Base-by-base conservation (phyloP, 2,113 vertebrate genomes). In the Vidua chalybeata region DNA sequence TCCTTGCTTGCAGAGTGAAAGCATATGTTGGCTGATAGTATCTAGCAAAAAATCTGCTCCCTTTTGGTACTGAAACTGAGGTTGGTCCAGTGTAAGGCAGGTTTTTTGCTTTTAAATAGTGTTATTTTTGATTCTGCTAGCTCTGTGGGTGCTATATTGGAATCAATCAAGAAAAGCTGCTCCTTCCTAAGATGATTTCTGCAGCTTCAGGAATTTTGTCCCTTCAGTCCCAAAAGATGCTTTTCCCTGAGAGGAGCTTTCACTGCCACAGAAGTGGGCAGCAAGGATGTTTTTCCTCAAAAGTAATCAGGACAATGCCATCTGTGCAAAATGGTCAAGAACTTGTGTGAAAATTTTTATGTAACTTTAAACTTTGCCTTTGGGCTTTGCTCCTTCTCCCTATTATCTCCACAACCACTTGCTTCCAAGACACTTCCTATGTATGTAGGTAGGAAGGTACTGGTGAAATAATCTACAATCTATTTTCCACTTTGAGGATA, bases 71-170 rank as follows among this genome's bases (percentile, higher is more conserved):
- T 52, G 48, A 39, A 91, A 24, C 12, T 91, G 55, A 71, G 61
- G n/a, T 22, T 84, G 64, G 8, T 88, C 68, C 79, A 81, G 72
- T 67, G 69, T 59, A 77, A 67, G 51, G 31, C 68, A 71, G 64
- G 55, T 86, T 96, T 94, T 74, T 33, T 59, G 78, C 63, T 62
- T 92, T 83, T 52, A 77, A 81, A 56, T 10, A 48, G 30, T 74
- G 63, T 88, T 95, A 78, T 87, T 91, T 93, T 96, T 90, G 80
- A 91, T 27, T 17, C 46, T 78, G 37, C 33, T 78, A 35, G 71
- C 33, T 95, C 79, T 96, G 72, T 81, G 76, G 64, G 76, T 89
- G 90, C 82, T 83, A 10, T 49, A 6, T 39, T 90, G 69, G 43
- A 94, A 55, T 59, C 72, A 35, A 9, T 39, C 41, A 30, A 81